These are phyloP conservation scores for Odontocolon sp. DNA, from an alignment of 2,888 invertebrate genomes.

Conservation along the genomic window DNA sequence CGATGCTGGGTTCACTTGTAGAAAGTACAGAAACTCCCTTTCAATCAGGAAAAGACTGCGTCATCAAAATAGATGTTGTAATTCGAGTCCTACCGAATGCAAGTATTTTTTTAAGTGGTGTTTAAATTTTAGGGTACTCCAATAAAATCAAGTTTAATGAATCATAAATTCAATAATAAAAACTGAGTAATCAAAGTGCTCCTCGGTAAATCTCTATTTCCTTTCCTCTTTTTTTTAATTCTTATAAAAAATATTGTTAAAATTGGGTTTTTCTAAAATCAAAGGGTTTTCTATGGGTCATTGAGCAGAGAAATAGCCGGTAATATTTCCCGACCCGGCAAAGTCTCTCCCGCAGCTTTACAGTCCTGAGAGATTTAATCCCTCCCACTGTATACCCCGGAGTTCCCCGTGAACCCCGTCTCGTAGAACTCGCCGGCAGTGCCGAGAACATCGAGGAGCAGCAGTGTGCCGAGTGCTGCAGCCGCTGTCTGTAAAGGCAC, in stretches of 20 bases:
- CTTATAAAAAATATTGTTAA: background rate
- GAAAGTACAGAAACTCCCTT: conserved; percentile 40
- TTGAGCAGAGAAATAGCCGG: conserved; percentile 11
- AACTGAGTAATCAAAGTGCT: no score
- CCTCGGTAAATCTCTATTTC: background rate
- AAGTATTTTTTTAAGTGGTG: no score
- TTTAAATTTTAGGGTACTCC: no score
- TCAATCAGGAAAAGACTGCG: no score
- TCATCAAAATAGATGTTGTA: no score
- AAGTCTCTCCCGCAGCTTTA: conserved; percentile 52
- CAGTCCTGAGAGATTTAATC: conserved; percentile 67
- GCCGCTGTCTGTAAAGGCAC: conserved; percentile 63
- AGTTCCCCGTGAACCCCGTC: conserved; percentile 56
- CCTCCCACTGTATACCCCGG: conserved; percentile 62
- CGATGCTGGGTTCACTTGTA: conserved; percentile 14
- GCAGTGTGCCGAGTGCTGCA: conserved; percentile 65
- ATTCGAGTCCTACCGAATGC: no score
- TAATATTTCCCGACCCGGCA: conserved; percentile 39
- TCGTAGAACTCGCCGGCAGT: conserved; percentile 63
- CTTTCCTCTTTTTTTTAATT: background rate
- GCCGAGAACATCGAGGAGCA: conserved; percentile 60
- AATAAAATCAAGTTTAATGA: no score
- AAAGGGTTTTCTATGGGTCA: background rate
- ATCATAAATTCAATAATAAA: no score
- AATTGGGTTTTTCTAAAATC: background rate